Evolutionary conservation across 2,888 invertebrate species (phyloP).

Genomic region (Bellardia pandia): DNA sequence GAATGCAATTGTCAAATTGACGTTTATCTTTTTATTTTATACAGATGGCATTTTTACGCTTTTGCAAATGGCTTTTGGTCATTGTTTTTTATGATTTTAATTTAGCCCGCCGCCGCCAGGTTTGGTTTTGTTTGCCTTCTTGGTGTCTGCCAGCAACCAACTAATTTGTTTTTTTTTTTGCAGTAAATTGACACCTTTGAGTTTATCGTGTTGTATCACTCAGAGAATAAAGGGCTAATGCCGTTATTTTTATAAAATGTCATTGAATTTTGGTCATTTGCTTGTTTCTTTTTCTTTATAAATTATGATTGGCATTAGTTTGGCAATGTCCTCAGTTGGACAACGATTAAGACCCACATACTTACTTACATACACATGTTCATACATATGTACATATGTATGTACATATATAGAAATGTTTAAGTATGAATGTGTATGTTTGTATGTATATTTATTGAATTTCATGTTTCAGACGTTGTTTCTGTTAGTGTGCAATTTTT

Average conservation of each 20-base stretch:
- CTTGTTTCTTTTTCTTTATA: conserved; percentile 11
- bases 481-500: conserved; percentile 65
- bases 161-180: conserved; percentile 7
- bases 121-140: neutral
- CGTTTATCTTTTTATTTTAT: conserved; percentile 63
- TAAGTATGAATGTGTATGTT: too few relatives aligned
- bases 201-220: conserved; percentile 6
- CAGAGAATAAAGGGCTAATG: conserved; percentile 60
- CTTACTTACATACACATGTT: neutral
- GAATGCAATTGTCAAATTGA: conserved; percentile 73
- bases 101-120: conserved; percentile 30
- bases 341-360: conserved; percentile 39
- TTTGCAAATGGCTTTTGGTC: conserved; percentile 52
- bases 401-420: too few relatives aligned
- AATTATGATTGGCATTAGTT: conserved; percentile 70
- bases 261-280: conserved; percentile 8
- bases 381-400: neutral
- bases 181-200: conserved; percentile 67
- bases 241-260: conserved; percentile 39
- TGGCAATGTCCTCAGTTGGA: conserved; percentile 10
- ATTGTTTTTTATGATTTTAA: conserved; percentile 27
- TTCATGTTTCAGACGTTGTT: conserved; percentile 63
- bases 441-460: conserved; percentile 40
- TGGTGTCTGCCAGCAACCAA: neutral
- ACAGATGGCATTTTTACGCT: conserved; percentile 47